Evolutionary conservation across 1,140 invertebrate species (phyloP).

Genomic region (Papilio aristodemus): DNA sequence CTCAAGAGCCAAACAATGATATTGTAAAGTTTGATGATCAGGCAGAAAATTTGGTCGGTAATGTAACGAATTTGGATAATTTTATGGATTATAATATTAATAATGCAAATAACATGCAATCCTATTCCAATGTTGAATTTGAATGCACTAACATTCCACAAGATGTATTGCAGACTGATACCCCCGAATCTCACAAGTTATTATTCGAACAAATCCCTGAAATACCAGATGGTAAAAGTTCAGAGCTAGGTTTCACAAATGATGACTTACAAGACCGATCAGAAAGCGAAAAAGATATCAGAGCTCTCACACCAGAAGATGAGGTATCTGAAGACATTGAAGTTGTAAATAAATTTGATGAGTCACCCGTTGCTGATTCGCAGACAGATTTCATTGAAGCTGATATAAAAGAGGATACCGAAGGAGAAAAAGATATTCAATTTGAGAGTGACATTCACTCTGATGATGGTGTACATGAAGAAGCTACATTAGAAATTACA

Average conservation of each 20-base stretch:
- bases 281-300: conserved; percentile 66
- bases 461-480: conserved; percentile 26
- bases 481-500: background rate
- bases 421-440: conserved; percentile 29
- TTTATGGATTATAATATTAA: conserved; percentile 59
- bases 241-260: conserved; percentile 69
- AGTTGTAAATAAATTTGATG: conserved; percentile 59
- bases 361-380: conserved; percentile 51
- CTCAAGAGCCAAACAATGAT: conserved; percentile 68
- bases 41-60: conserved; percentile 44
- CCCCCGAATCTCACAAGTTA: conserved; percentile 76
- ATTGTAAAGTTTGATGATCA: conserved; percentile 63
- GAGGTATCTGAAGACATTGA: conserved; percentile 64
- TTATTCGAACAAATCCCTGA: conserved; percentile 77
- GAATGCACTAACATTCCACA: conserved; percentile 55
- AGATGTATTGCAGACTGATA: conserved; percentile 68
- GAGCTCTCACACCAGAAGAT: conserved; percentile 59
- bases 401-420: conserved; percentile 40
- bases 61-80: conserved; percentile 56
- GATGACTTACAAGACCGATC: conserved; percentile 65
- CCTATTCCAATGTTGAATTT: conserved; percentile 62
- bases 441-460: conserved; percentile 27
- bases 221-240: conserved; percentile 77
- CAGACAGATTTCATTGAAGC: conserved; percentile 36
- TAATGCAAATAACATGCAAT: conserved; percentile 58